These are phyloP conservation scores for Hyles lineata DNA, from an alignment of 2,888 invertebrate species.

Conservation along the genomic window DNA sequence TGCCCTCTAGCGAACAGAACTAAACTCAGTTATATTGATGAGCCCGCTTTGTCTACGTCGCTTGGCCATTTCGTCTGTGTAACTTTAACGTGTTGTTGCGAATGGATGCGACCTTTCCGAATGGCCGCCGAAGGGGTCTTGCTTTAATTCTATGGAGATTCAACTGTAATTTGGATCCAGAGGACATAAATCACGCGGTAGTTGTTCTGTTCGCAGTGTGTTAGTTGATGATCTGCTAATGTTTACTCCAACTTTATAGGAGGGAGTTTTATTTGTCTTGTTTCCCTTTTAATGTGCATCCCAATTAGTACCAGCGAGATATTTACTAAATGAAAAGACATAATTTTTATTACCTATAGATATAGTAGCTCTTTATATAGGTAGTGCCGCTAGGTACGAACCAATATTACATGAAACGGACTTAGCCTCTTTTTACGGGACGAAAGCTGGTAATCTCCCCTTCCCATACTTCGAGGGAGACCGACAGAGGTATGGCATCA, in stretches of 20 bases:
- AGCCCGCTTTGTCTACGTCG: constrained; percentile 74
- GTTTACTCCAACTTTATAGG: not conserved
- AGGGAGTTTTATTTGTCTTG: not conserved
- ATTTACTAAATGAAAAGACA: no score
- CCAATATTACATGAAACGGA: no score
- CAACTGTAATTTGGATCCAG: constrained; percentile 57
- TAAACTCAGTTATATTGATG: constrained; percentile 73
- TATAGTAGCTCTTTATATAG: no score
- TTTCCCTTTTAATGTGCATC: not conserved
- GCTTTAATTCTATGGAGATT: constrained; percentile 62
- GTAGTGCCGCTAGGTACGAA: no score
- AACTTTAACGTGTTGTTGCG: constrained; percentile 64
- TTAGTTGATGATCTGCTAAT: constrained; percentile 29
- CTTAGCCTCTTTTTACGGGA: no score
- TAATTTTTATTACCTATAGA: no score
- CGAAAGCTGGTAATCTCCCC: no score
- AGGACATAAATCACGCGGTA: constrained; percentile 38
- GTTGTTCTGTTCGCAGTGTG: constrained; percentile 14
- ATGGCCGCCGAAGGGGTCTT: constrained; percentile 48
- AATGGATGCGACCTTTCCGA: constrained; percentile 61
- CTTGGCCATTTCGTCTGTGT: constrained; percentile 64
- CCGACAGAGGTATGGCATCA: no score
- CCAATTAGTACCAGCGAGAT: not conserved
- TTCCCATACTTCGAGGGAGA: no score
- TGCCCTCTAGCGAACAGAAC: constrained; percentile 60